Evolutionary conservation across 2,797 vertebrate genomes (phyloP).

Genomic region (Pelodytes ibericus): DNA sequence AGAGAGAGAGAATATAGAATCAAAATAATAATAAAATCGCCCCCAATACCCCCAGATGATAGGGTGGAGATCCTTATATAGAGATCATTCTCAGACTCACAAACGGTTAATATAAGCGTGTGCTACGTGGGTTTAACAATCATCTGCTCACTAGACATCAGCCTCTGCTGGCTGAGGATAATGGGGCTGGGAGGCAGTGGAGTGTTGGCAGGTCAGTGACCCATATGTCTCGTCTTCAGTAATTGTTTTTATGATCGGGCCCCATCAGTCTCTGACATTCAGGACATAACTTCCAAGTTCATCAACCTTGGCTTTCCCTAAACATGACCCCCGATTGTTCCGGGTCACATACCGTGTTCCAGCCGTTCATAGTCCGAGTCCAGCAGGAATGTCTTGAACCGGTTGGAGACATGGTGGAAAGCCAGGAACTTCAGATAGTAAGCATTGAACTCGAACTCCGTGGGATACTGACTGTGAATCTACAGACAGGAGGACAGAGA

Average conservation of each 20-base stretch:
- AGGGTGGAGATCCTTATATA: too few species aligned
- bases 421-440: conserved; percentile 98
- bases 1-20: background rate
- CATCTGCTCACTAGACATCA: too few species aligned
- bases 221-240: too few species aligned
- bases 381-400: conserved; percentile 98
- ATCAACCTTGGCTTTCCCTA: conserved; percentile 34
- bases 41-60: too few species aligned
- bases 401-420: conserved; percentile 95
- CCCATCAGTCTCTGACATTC: conserved; percentile 11
- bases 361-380: conserved; percentile 97
- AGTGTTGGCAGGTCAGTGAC: too few species aligned
- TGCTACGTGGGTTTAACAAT: too few species aligned
- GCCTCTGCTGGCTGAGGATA: too few species aligned
- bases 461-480: conserved; percentile 92
- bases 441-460: conserved; percentile 98
- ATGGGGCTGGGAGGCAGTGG: too few species aligned
- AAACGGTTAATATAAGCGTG: too few species aligned
- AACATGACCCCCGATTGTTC: conserved; percentile 3
- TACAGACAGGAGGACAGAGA: conserved; percentile 69
- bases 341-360: conserved; percentile 86
- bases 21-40: too few species aligned
- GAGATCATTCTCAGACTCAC: too few species aligned
- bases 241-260: background rate
- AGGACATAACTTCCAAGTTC: conserved; percentile 26